Conservation (phyloP, 2,888 invertebrate genomes). For the Pemphredon lugubris region DNA sequence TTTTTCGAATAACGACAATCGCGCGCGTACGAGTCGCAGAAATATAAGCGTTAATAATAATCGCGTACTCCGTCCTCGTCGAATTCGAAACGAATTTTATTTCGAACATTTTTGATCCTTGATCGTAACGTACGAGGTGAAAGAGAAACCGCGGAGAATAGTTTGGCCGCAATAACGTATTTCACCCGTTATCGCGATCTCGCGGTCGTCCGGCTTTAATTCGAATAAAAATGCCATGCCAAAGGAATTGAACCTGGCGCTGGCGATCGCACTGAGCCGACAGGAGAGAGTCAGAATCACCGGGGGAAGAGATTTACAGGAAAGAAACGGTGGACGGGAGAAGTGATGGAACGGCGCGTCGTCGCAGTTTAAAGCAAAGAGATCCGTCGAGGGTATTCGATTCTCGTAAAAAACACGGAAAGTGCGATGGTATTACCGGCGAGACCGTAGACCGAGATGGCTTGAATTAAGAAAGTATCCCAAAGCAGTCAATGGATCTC, state of each 20-base stretch:
- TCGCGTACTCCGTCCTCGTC: too few relatives aligned
- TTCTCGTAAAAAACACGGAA: slow-evolving; percentile 38
- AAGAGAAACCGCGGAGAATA: too few relatives aligned
- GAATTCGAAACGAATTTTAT: too few relatives aligned
- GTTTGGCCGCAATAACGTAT: slow-evolving; percentile 43
- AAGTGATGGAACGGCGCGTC: background rate
- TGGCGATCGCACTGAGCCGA: background rate
- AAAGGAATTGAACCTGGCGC: background rate
- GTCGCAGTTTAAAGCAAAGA: slow-evolving; percentile 15
- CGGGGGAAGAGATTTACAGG: slow-evolving; percentile 9
- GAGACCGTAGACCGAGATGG: background rate
- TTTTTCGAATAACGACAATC: too few relatives aligned
- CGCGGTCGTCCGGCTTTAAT: slow-evolving; percentile 50
- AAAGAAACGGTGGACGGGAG: background rate
- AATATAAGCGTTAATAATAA: too few relatives aligned
- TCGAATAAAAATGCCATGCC: slow-evolving; percentile 54
- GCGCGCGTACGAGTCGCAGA: too few relatives aligned
- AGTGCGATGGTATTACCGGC: slow-evolving; percentile 7
- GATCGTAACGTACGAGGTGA: too few relatives aligned
- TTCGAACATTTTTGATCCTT: too few relatives aligned
- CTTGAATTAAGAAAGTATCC: slow-evolving; percentile 17
- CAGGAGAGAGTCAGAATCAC: background rate
- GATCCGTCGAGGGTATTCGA: slow-evolving; percentile 36
- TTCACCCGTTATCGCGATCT: slow-evolving; percentile 52
- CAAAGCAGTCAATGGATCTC: background rate